Evolutionary conservation across 1,140 invertebrate species (phyloP), one percentile per base, ranked within the genome.

Genomic region (Euschistus heros): DNA sequence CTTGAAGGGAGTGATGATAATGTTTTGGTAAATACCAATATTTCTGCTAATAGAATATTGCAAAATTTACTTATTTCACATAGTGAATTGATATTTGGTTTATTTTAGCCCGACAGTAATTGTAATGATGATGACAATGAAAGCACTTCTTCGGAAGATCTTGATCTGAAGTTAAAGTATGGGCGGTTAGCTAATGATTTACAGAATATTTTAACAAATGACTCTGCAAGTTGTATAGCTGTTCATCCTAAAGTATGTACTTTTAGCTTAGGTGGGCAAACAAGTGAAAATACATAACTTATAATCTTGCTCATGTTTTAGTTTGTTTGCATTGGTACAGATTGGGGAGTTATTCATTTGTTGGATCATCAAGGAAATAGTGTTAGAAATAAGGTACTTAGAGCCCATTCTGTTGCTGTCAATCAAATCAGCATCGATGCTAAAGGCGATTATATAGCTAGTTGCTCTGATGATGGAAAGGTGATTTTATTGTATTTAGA

Each of bases 401-500:
- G 82, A 65, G 82, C 86, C 54, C 94, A 98, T 72, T 83, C 88
- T 15, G 87, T 93, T 8, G 86, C 90, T 46, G 90, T 98, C 0
- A 97, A 97, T 78, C 87, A 92, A 73, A 93, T 98, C 67, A 93
- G 91, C 65, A 92, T 98, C 67, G 95, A 98, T 75, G 75, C 82
- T 33, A 92, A 86, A 74, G 95, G 94, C 24, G 92, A 97, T 72
- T 89, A 86, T 72, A 85, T 96, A 59, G 89, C 88, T n/a, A 94
- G 91, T 55, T 97, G 94, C 76, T 95, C 93, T 0, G 92, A 97
- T 76, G 94, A 97, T 79, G 92, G 94, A 55, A 90, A 88, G 75
- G 89, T 95, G 73, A 68, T 57, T 22, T 18, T 26, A 30, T 30
- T n/a, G 13, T 64, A n/a, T 64, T 54, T 33, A n/a, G n/a, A n/a